Evolutionary conservation across 1,140 invertebrate genomes (phyloP), one percentile per base, ranked within the genome.

Genomic region (Cydia pomonella): DNA sequence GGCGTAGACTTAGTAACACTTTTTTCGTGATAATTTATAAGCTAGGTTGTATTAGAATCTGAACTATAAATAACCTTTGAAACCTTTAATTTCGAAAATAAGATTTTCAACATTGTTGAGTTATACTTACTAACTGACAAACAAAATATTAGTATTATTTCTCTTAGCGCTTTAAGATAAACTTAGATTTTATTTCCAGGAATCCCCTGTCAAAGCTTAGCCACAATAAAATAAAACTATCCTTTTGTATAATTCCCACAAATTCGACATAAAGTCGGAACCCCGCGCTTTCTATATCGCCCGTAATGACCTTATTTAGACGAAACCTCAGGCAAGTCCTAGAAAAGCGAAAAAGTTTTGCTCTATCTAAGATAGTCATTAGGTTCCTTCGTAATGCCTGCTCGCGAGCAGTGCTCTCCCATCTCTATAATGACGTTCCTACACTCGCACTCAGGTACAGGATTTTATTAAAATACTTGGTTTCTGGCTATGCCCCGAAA

Each of bases 291-390:
- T 29, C 64, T 29, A 41, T 33, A 73, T 76, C 78, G 75, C 73
- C 75, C 73, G 79, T 78, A 80, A 80, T 80, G 77, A 78, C 73
- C 84, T 87, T 87, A 88, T 91, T 89, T 86, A 86, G 87, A 87
- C 85, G 87, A 86, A 91, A 81, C 80, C 82, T 78, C 29, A 74
- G 80, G 78, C 76, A 75, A 80, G 79, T 76, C 79, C 73, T 77
- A 77, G 77, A 78, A 80, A 81, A 86, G 80, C 85, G 82, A 84
- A 86, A 86, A 89, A 88, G 82, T 88, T 87, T 85, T 79, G 83
- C 85, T 79, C 81, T 78, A 80, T 80, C 79, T 84, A 79, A 88
- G 85, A 84, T 79, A 85, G 86, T 88, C 86, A 89, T 92, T 92
- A 90, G 85, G 79, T 84, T 77, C 75, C 78, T 75, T 78, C 75